Base-by-base conservation (phyloP, 2,797 vertebrate species). In the Girardinus metallicus region DNA sequence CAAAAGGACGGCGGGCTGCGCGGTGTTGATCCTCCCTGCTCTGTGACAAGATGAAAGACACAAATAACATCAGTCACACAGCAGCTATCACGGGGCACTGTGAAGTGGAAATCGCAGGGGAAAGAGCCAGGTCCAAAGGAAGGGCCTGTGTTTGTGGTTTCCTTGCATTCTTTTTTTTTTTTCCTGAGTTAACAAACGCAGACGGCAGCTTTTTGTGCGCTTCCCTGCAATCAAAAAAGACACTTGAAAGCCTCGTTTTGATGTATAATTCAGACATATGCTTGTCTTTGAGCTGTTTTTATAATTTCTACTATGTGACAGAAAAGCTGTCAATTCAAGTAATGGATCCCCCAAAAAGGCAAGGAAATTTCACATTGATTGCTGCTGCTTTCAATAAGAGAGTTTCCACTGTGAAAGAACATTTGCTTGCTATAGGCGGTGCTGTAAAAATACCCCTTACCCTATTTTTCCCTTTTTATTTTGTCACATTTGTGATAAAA, bases 51-150 rank as follows among this genome's bases (percentile, higher is more conserved):
- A 95, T 95, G 88, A 95, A 94, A 94, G 91, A 88, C 79, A 89
- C 87, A 93, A 89, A 92, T 93, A 92, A 91, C 89, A 93, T 93
- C 84, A 88, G 92, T 91, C 85, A 86, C 86, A 31, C 80, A 81
- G 89, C 88, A 86, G 89, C 85, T 78, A 85, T 90, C 88, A 85
- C 4, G 51, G 75, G 77, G 73, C 72, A 82, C 89, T 94, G 92
- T 94, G 90, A 94, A 93, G 91, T 94, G 87, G 85, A 94, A 94
- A 95, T 93, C 53, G 84, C 83, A 77, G 89, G 80, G 83, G 91
- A 87, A 51, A 51, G 78, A 88, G 82, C 78, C 70, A 1, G 46
- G 80, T 78, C 87, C 80, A 73, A 89, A 86, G 57, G 55, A 84
- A 85, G 87, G 89, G 51, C 71, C 75, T 82, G 79, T 70, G 90